Percentiles rank a stretch among this genome's conserved stretches.
These are phyloP conservation scores for Mycalesis mineus DNA, from an alignment of 2,888 invertebrate genomes.

Conservation along the genomic window DNA sequence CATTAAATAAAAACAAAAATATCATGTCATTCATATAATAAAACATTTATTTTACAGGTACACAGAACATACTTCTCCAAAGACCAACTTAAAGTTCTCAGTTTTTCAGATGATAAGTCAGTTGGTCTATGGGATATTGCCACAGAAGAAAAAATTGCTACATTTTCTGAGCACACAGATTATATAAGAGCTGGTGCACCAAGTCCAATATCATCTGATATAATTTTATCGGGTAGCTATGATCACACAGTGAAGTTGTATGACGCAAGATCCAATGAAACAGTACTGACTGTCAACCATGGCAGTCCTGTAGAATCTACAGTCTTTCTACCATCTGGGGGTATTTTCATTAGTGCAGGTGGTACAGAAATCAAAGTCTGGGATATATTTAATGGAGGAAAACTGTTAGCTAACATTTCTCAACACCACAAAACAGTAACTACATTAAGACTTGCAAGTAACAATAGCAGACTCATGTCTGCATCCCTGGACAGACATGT, in stretches of 20 bases:
- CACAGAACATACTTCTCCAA: conserved; percentile 90
- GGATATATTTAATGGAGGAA: conserved; percentile 94
- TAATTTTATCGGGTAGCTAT: conserved; percentile 91
- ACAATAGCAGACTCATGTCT: conserved; percentile 89
- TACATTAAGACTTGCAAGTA: conserved; percentile 87
- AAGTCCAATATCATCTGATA: conserved; percentile 85
- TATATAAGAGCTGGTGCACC: conserved; percentile 91
- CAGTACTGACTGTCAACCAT: conserved; percentile 87
- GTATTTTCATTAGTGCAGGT: conserved; percentile 94
- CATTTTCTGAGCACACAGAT: conserved; percentile 84
- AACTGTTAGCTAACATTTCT: conserved; percentile 88
- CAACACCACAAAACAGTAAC: conserved; percentile 98
- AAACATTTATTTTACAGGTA: conserved; percentile 60
- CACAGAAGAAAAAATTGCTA: conserved; percentile 84
- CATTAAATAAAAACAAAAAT: too few species aligned
- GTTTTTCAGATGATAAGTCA: conserved; percentile 94
- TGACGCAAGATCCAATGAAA: conserved; percentile 86
- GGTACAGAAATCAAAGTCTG: conserved; percentile 94
- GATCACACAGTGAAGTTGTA: conserved; percentile 92
- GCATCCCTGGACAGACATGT: conserved; percentile 95
- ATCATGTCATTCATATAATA: too few species aligned
- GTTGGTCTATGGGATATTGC: conserved; percentile 95
- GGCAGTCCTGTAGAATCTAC: conserved; percentile 93
- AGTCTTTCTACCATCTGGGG: conserved; percentile 91
- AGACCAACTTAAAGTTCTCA: conserved; percentile 87